A percentile compares a stretch with the other conserved stretches of the same genome.
phyloP scores from a whole-genome alignment of 2,113 vertebrate species.

The Capreolus pygargus region DNA sequence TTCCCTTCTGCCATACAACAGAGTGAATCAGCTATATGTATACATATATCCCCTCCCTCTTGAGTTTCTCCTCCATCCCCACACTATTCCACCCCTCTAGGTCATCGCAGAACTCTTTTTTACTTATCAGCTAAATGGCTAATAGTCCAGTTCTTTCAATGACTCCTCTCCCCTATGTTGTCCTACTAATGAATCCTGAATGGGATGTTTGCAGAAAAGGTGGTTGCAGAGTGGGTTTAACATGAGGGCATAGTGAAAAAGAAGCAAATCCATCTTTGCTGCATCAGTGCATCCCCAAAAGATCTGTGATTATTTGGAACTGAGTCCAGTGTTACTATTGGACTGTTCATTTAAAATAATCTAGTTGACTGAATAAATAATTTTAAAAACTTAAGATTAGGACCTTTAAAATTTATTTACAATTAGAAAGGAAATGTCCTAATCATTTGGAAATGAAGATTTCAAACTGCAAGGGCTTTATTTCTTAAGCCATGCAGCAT shows the following conservation, averaged over 20 bases:
- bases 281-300: not conserved
- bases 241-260: not conserved
- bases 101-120: not conserved
- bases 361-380: not conserved
- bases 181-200: not conserved
- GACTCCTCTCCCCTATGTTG: fast-evolving
- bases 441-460: not conserved
- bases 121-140: not conserved
- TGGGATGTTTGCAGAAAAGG: not conserved
- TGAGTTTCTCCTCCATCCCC: not conserved
- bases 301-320: not conserved
- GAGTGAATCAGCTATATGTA: not conserved
- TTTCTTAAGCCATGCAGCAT: not conserved
- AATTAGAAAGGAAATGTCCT: not conserved
- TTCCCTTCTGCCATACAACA: not conserved
- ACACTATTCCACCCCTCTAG: not conserved
- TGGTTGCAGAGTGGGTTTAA: not conserved
- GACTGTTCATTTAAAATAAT: not conserved
- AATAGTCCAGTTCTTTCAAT: not conserved
- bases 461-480: not conserved
- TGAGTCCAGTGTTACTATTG: not conserved
- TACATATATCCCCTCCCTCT: not conserved
- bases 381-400: not conserved
- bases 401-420: not conserved
- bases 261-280: not conserved